These are phyloP conservation scores for Zaprionus taronus DNA, from an alignment of 1,140 invertebrate species.

Conservation along the genomic window DNA sequence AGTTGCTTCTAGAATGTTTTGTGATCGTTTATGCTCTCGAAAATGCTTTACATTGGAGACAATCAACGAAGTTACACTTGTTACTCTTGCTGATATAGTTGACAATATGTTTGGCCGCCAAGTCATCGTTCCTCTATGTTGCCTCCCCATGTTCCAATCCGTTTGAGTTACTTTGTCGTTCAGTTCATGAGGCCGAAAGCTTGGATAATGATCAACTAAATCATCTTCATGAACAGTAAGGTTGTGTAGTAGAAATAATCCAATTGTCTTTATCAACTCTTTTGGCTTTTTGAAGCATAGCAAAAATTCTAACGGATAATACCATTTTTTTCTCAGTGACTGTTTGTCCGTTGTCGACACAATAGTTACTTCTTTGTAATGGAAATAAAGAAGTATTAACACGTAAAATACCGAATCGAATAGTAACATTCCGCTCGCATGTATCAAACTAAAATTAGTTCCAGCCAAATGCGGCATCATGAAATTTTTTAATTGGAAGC, in stretches of 20 bases:
- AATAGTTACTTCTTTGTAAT: neutral
- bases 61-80: neutral
- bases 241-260: neutral
- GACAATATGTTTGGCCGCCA: neutral
- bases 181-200: neutral
- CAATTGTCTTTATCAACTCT: neutral
- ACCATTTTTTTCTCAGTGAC: conserved; percentile 4
- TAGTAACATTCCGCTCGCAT: conserved; percentile 87
- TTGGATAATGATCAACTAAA: neutral
- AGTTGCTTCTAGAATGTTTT: neutral
- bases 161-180: neutral
- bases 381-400: conserved; percentile 4
- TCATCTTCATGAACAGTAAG: conserved; percentile 10
- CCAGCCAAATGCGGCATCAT: conserved; percentile 87
- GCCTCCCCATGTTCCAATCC: neutral
- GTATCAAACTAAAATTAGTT: conserved; percentile 87
- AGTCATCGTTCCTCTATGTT: neutral
- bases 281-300: neutral
- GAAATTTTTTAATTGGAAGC: conserved; percentile 86
- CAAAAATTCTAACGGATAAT: conserved; percentile 14
- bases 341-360: neutral
- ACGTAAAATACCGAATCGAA: conserved; percentile 84
- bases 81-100: neutral
- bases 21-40: neutral
- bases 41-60: neutral